phyloP scores from a whole-genome alignment of 1,140 invertebrate genomes.

The Globodera rostochiensis region DNA sequence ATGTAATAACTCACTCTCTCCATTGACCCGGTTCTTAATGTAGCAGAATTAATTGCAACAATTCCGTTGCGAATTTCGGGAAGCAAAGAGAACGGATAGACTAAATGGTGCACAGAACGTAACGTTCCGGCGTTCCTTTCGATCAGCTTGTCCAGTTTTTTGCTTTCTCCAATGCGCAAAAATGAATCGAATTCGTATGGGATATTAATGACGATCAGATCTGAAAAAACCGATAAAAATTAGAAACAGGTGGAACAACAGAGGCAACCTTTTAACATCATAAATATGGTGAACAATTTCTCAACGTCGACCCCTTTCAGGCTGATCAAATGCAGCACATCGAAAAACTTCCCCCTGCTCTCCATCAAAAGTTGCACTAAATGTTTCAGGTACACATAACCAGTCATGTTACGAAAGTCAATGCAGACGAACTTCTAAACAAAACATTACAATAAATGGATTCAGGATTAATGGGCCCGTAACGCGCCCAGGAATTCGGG shows the following conservation, averaged over 20 bases:
- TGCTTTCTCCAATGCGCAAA: neutral
- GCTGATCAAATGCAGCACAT: neutral
- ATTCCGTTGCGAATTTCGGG: neutral
- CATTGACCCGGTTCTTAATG: neutral
- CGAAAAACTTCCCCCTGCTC: neutral
- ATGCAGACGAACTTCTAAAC: neutral
- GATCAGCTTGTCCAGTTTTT: neutral
- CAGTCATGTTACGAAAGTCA: neutral
- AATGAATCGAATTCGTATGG: neutral
- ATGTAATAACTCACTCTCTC: neutral
- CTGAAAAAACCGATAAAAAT: neutral
- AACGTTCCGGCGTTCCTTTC: neutral
- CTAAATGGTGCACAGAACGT: neutral
- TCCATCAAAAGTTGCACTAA: neutral
- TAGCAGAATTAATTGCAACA: slow-evolving; percentile 6
- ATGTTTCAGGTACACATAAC: neutral
- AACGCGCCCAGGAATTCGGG: no score
- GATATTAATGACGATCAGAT: neutral
- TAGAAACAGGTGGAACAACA: neutral
- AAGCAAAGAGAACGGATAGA: neutral
- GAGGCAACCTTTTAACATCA: neutral
- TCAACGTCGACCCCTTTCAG: neutral
- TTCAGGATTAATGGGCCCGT: no score
- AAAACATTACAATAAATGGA: neutral
- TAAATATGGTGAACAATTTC: neutral